Conservation (phyloP, 2,888 invertebrate genomes). For the Phlogophora meticulosa region DNA sequence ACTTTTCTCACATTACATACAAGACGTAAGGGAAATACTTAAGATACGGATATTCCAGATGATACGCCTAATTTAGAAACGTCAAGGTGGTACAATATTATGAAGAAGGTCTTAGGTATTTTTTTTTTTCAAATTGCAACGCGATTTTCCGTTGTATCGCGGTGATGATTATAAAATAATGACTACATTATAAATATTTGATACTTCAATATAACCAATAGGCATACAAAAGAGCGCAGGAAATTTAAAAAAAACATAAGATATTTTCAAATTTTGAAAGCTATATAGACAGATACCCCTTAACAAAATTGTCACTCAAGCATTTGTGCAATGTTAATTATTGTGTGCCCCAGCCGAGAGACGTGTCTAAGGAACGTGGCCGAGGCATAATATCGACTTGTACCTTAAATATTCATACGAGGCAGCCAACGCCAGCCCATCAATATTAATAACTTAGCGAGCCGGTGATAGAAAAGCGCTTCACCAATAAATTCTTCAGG, state of each 20-base stretch:
- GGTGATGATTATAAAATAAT: no score
- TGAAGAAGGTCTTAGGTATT: no score
- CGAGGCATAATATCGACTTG: constrained; percentile 74
- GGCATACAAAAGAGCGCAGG: no score
- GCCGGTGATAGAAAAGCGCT: constrained; percentile 78
- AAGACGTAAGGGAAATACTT: constrained; percentile 23
- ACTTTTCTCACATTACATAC: constrained; percentile 20
- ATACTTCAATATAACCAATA: no score
- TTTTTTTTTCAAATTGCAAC: no score
- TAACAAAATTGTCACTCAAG: constrained; percentile 48
- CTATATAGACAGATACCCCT: not conserved
- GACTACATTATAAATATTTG: no score
- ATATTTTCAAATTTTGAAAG: no score
- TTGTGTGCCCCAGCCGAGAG: constrained; percentile 60
- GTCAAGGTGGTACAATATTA: no score
- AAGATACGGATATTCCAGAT: not conserved
- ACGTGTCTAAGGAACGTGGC: constrained; percentile 72
- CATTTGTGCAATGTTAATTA: constrained; percentile 65
- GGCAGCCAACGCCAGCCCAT: constrained; percentile 76
- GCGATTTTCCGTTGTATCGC: no score
- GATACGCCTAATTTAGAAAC: no score
- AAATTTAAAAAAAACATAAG: no score
- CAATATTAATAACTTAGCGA: constrained; percentile 83
- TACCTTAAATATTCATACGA: constrained; percentile 82
- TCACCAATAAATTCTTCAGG: constrained; percentile 71